Conservation (phyloP, 1,140 invertebrate genomes). For the Kradibia gibbosae region DNA sequence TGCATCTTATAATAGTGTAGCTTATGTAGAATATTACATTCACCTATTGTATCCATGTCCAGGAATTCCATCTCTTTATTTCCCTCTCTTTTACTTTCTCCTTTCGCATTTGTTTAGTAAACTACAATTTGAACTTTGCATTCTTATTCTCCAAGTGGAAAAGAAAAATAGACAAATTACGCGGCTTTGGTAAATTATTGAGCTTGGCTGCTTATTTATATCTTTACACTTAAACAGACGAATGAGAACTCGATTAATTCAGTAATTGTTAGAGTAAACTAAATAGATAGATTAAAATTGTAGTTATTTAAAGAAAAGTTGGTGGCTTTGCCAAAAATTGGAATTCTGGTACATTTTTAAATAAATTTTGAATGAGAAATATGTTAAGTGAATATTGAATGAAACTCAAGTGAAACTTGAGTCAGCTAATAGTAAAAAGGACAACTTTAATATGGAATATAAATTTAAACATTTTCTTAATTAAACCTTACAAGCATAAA, state of each 20-base stretch:
- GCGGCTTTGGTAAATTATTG: conserved; percentile 25
- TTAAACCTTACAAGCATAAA: too few species aligned
- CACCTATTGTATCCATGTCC: conserved; percentile 11
- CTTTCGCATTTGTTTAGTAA: background rate
- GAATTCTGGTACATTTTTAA: too few species aligned
- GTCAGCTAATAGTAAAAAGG: too few species aligned
- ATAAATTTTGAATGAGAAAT: too few species aligned
- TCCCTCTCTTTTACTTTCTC: background rate
- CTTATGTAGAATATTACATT: too few species aligned
- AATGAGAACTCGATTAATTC: background rate
- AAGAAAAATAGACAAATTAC: conserved; percentile 26
- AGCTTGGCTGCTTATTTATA: background rate
- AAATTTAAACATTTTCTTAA: too few species aligned
- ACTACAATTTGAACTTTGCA: background rate
- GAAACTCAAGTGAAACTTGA: too few species aligned
- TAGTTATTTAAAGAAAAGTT: background rate
- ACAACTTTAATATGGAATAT: too few species aligned
- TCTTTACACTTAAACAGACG: background rate
- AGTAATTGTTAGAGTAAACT: too few species aligned
- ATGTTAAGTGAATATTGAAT: too few species aligned
- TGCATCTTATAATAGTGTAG: conserved; percentile 43
- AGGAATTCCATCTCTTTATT: background rate
- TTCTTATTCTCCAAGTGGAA: background rate
- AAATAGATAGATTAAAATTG: background rate
- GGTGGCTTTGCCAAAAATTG: too few species aligned